phyloP scores from a whole-genome alignment of 1,140 invertebrate species.

The Procambarus clarkii region DNA sequence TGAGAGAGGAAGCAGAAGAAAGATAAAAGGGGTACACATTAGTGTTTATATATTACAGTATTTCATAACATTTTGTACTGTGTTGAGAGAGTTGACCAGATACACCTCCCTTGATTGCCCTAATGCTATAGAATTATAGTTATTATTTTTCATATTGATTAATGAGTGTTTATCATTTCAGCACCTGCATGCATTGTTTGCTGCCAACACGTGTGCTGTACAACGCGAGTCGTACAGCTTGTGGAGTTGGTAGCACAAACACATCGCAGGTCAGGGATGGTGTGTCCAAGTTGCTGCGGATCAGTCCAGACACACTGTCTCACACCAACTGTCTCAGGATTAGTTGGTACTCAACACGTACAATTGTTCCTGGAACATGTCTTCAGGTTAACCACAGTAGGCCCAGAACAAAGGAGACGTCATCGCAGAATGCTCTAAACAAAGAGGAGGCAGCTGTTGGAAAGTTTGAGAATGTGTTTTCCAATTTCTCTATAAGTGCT shows the following conservation, averaged over 20 bases:
- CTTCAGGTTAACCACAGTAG: neutral
- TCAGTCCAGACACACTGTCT: neutral
- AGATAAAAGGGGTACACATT: too few species aligned
- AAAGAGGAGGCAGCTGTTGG: neutral
- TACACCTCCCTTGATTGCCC: too few species aligned
- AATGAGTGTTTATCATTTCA: neutral
- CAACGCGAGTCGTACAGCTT: conserved; percentile 18
- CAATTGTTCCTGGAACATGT: neutral
- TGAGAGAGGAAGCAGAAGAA: too few species aligned
- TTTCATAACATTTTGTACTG: too few species aligned
- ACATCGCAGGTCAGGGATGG: neutral
- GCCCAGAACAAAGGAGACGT: neutral
- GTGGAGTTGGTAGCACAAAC: neutral
- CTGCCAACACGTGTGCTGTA: conserved; percentile 30
- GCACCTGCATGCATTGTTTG: conserved; percentile 46
- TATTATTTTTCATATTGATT: neutral
- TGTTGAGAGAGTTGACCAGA: too few species aligned
- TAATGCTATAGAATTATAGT: neutral
- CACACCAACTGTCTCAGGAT: neutral
- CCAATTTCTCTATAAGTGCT: neutral
- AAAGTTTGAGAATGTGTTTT: neutral
- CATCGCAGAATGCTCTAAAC: neutral
- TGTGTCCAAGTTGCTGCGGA: neutral
- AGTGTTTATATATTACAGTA: too few species aligned
- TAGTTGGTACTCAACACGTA: neutral